Evolutionary conservation across 2,113 vertebrate species (phyloP).

Genomic region (Pseudois nayaur): DNA sequence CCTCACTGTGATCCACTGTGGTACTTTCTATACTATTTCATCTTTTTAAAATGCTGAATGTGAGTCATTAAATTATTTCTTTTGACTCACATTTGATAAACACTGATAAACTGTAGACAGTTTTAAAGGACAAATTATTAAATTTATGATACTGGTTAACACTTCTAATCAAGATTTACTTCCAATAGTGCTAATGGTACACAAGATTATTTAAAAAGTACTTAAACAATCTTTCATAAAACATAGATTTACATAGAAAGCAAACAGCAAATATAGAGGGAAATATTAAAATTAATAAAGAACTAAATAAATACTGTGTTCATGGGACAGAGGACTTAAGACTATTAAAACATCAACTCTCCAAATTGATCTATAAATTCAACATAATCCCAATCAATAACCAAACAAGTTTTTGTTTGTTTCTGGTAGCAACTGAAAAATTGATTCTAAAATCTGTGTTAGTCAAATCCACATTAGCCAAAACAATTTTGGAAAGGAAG

Average conservation of each 20-base stretch:
- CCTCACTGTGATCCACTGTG: background rate
- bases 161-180: background rate
- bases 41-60: background rate
- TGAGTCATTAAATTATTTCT: background rate
- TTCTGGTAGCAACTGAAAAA: background rate
- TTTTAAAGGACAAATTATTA: slow-evolving; percentile 1
- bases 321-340: background rate
- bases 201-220: background rate
- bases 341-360: background rate
- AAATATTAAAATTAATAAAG: background rate
- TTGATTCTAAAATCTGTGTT: background rate
- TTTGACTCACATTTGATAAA: slow-evolving; percentile 3
- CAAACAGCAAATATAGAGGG: background rate
- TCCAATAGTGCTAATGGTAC: background rate
- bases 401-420: background rate
- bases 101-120: background rate
- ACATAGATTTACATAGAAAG: background rate
- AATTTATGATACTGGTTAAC: background rate
- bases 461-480: background rate
- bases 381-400: background rate
- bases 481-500: background rate
- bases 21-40: background rate
- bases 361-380: background rate
- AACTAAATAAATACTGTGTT: background rate
- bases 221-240: background rate